Conservation (phyloP, 2,797 vertebrate genomes). For the Syndactyla subalaris region DNA sequence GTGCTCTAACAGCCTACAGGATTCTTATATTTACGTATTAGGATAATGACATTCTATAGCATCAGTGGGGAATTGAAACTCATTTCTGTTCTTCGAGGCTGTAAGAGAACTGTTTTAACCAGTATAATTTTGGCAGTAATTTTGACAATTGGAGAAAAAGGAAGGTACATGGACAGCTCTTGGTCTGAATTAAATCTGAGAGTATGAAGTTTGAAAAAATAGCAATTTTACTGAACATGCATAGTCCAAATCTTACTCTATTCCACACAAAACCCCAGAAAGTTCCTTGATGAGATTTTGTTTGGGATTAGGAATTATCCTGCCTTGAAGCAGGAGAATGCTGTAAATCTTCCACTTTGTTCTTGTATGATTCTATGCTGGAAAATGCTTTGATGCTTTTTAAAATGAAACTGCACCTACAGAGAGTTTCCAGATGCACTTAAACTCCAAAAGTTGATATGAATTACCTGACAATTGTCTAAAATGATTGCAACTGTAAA, state of each 20-base stretch:
- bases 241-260: not conserved
- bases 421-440: not conserved
- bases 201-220: not conserved
- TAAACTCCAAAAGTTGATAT: not conserved
- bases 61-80: not conserved
- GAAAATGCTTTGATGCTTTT: not conserved
- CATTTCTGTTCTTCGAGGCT: not conserved
- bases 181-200: not conserved
- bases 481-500: not conserved
- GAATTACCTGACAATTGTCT: not conserved
- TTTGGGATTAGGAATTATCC: not conserved
- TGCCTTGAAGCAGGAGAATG: not conserved
- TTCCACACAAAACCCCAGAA: not conserved
- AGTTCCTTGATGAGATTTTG: not conserved
- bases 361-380: not conserved
- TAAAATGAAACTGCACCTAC: not conserved
- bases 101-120: not conserved
- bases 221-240: not conserved
- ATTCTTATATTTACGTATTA: not conserved
- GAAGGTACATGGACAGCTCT: not conserved
- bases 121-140: not conserved
- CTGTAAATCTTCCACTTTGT: not conserved
- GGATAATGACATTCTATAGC: not conserved
- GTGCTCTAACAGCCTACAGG: not conserved
- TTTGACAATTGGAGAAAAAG: not conserved